Percentiles rank a stretch among this genome's conserved stretches.
phyloP scores from a whole-genome alignment of 2,888 invertebrate species.

The Kryphioiulus occultus region DNA sequence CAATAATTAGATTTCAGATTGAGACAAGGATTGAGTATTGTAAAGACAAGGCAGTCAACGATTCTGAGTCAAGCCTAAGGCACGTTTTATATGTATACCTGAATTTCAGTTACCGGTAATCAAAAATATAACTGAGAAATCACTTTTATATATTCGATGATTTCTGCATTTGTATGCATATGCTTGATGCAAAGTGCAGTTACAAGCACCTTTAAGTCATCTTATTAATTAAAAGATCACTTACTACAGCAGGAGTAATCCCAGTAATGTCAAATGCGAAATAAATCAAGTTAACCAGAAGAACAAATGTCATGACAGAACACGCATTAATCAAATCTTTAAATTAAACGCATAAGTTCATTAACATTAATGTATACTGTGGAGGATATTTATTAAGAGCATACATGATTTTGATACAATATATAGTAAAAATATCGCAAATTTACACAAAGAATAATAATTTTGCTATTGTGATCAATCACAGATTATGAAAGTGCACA shows the following conservation, averaged over 20 bases:
- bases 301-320: neutral
- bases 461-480: too few species aligned
- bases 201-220: neutral
- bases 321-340: too few species aligned
- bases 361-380: too few species aligned
- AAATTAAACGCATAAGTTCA: too few species aligned
- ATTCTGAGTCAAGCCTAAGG: neutral
- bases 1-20: neutral
- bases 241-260: neutral
- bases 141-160: neutral
- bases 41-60: neutral
- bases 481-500: too few species aligned
- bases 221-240: conserved; percentile 27
- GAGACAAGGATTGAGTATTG: neutral
- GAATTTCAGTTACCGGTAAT: neutral
- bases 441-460: too few species aligned
- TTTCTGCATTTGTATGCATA: neutral
- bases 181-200: neutral
- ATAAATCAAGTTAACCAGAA: neutral
- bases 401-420: too few species aligned
- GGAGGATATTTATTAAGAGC: too few species aligned
- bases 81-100: neutral
- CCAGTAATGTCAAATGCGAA: neutral
- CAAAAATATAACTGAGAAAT: neutral
- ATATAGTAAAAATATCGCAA: too few species aligned